phyloP scores from a whole-genome alignment of 1,140 invertebrate species.

The Stenopsyche tienmushanensis region DNA sequence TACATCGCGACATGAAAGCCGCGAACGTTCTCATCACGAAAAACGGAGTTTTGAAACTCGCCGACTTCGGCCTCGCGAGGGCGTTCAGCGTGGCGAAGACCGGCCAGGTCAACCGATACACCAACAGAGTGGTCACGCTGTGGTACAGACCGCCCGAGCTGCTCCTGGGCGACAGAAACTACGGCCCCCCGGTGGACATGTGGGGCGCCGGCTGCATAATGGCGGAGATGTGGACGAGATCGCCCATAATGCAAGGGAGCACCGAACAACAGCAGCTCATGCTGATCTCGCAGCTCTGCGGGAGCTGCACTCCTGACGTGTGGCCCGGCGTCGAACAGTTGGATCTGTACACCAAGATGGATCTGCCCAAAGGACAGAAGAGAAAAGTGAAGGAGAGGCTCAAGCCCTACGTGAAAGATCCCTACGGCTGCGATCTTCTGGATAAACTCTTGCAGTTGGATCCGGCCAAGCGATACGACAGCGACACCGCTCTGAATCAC shows the following conservation, averaged over 20 bases:
- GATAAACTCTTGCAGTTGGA: constrained; percentile 92
- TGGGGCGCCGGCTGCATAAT: constrained; percentile 99
- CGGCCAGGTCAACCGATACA: constrained; percentile 74
- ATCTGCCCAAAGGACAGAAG: constrained; percentile 89
- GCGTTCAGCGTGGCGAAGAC: constrained; percentile 90
- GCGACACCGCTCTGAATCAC: constrained; percentile 92
- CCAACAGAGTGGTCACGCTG: constrained; percentile 93
- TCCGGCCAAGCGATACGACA: constrained; percentile 86
- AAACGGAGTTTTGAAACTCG: constrained; percentile 89
- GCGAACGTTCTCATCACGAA: constrained; percentile 98
- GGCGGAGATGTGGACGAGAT: constrained; percentile 99
- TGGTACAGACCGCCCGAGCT: constrained; percentile 93
- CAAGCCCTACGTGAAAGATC: constrained; percentile 90
- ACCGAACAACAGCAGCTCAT: constrained; percentile 96
- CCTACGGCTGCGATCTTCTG: constrained; percentile 88
- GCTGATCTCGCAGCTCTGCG: constrained; percentile 94
- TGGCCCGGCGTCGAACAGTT: constrained; percentile 95
- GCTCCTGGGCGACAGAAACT: constrained; percentile 87
- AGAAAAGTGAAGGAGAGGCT: constrained; percentile 88
- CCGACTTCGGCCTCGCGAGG: constrained; percentile 90
- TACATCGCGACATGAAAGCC: constrained; percentile 98
- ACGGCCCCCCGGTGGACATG: constrained; percentile 95
- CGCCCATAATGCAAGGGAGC: constrained; percentile 86
- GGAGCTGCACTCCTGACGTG: constrained; percentile 89
- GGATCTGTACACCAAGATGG: constrained; percentile 89